These are phyloP conservation scores for Phaenicophaeus curvirostris DNA, from an alignment of 2,797 vertebrate species.

Conservation along the genomic window DNA sequence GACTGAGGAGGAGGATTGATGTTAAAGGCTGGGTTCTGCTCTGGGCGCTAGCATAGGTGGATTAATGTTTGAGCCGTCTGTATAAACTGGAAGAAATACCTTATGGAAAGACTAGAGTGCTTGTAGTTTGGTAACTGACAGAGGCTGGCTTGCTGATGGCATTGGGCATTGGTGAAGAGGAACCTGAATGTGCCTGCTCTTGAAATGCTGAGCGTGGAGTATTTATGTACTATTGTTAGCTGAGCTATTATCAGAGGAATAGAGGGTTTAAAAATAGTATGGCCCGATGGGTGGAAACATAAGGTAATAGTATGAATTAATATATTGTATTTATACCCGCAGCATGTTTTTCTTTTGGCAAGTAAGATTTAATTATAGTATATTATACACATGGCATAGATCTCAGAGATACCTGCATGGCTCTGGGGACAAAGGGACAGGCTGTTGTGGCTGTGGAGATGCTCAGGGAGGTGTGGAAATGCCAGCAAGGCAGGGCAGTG, in stretches of 20 bases:
- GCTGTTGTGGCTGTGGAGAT: neutral
- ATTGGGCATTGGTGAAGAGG: neutral
- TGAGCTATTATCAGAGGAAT: conserved; percentile 45
- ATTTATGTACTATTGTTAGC: conserved; percentile 49
- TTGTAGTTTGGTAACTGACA: neutral
- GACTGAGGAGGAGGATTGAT: neutral
- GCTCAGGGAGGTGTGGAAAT: neutral
- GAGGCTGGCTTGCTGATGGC: neutral
- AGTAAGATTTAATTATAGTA: neutral
- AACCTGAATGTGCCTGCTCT: neutral
- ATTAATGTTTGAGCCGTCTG: neutral
- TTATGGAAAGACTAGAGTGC: neutral
- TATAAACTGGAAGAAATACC: neutral
- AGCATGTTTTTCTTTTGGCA: neutral
- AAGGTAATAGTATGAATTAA: conserved; percentile 14
- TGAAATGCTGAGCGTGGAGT: conserved; percentile 22
- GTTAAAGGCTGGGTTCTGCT: neutral
- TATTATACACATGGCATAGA: neutral
- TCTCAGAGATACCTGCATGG: neutral
- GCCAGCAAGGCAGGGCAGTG: neutral
- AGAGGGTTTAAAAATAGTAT: conserved; percentile 69
- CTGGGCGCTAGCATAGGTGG: neutral
- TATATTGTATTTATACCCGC: neutral
- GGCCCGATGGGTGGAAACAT: conserved; percentile 25
- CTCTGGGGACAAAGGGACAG: neutral